Evolutionary conservation across 2,113 vertebrate genomes (phyloP), one percentile per base, ranked within the genome.

Genomic region (Prietella phreatophila): DNA sequence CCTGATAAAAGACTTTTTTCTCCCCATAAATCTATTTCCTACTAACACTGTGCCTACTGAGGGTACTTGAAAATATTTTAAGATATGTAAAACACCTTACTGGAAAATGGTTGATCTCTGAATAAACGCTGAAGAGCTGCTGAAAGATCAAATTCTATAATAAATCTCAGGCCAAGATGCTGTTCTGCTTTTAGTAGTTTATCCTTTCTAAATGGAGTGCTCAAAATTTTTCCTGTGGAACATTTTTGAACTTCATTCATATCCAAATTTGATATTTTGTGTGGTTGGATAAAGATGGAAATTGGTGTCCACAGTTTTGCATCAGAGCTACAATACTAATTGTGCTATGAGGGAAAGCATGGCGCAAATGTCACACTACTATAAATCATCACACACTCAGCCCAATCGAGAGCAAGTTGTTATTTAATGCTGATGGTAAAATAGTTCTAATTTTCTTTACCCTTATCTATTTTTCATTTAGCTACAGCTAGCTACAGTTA

Each of bases 11-110:
- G 42, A 25, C 33, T 4, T 14, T 61, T 36, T 42, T 42, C 20
- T 1, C 47, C 47, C 47, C 47, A 36, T 10, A 60, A 60, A 61
- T 82, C 33, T 61, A 7, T 19, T 55, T 55, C 8, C 56, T 82
- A 15, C 22, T 61, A 82, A 39, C 56, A 61, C 8, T 36, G 30
- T 60, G 79, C 19, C 53, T 36, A 22, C 17, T 81, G 30, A 13
- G 33, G 10, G 61, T 42, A 82, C 36, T 61, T 1, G 78, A 17
- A 80, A 36, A 36, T 14, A 81, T 36, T 58, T 81, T 10, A 82
- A 42, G 80, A 60, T 61, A 82, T 60, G 56, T 25, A 82, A 61
- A 82, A 42, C 56, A 61, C 80, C 80, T 82, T 15, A 82, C 33
- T 82, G 56, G 56, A 14, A 82, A 82, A 82, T 27, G 27, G 33